These are phyloP conservation scores for Chydorus sphaericus DNA, from an alignment of 2,888 invertebrate species.

Conservation along the genomic window DNA sequence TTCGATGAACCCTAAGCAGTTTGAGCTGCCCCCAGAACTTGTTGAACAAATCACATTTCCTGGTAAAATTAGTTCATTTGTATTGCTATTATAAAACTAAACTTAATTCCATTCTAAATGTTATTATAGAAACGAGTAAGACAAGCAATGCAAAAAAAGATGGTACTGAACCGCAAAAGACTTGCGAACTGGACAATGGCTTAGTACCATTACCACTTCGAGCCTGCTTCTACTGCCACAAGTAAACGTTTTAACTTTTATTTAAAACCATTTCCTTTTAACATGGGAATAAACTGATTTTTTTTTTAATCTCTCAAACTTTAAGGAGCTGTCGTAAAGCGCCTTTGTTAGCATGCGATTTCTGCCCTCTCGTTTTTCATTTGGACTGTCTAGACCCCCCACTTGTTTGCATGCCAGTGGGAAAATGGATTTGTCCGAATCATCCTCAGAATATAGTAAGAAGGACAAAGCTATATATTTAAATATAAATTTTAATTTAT, in stretches of 20 bases:
- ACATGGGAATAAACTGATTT: neutral
- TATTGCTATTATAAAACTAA: too few species aligned
- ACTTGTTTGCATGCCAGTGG: slow-evolving; percentile 68
- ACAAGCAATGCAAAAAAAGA: neutral
- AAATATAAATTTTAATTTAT: slow-evolving; percentile 9
- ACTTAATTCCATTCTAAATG: too few species aligned
- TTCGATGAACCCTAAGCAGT: slow-evolving; percentile 76
- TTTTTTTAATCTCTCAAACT: neutral
- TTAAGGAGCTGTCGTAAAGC: slow-evolving; percentile 62
- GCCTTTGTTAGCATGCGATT: slow-evolving; percentile 82
- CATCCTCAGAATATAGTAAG: slow-evolving; percentile 78
- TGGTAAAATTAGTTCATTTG: too few species aligned
- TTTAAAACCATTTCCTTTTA: too few species aligned
- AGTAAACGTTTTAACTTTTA: too few species aligned
- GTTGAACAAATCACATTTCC: slow-evolving; percentile 60
- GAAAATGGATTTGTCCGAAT: slow-evolving; percentile 95
- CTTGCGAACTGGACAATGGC: slow-evolving; percentile 45
- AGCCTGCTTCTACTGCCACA: slow-evolving; percentile 65
- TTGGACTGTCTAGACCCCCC: slow-evolving; percentile 91
- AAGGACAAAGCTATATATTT: too few species aligned
- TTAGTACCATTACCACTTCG: slow-evolving; percentile 68
- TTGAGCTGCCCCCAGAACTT: slow-evolving; percentile 70
- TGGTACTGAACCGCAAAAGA: slow-evolving; percentile 25
- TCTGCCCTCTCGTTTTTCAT: slow-evolving; percentile 78
- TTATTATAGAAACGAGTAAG: slow-evolving; percentile 11